Percentiles rank a stretch among this genome's conserved stretches.
Evolutionary conservation across 1,140 invertebrate genomes (phyloP).

Genomic region (Drosophila varians): DNA sequence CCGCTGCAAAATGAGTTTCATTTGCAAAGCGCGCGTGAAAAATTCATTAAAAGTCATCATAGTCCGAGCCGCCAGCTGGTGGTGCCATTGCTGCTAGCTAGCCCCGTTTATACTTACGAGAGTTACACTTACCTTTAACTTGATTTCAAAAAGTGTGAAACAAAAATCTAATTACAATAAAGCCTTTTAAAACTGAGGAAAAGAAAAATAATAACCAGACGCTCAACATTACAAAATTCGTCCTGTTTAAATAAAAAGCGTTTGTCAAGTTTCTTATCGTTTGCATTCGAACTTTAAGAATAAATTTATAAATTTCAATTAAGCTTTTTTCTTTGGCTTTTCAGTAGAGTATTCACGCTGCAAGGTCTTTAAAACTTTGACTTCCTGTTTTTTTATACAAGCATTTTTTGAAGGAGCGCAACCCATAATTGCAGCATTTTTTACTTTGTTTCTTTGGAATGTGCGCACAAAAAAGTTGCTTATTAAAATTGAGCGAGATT

Average conservation of each 20-base stretch:
- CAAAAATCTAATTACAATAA: too few relatives aligned
- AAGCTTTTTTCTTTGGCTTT: too few relatives aligned
- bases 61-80: conserved; percentile 42
- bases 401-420: conserved; percentile 21
- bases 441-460: conserved; percentile 68
- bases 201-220: too few relatives aligned
- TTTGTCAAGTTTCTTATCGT: too few relatives aligned
- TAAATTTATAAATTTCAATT: too few relatives aligned
- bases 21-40: conserved; percentile 77
- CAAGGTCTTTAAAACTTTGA: neutral
- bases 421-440: conserved; percentile 70
- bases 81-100: neutral
- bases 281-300: too few relatives aligned
- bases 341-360: neutral
- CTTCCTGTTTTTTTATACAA: conserved; percentile 33
- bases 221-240: too few relatives aligned
- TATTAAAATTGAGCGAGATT: conserved; percentile 79
- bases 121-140: conserved; percentile 10
- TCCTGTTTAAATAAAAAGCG: too few relatives aligned
- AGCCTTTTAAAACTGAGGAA: too few relatives aligned
- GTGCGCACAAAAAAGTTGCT: conserved; percentile 61
- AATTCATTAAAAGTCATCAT: conserved; percentile 74
- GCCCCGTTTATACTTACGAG: neutral
- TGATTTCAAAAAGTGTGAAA: neutral
- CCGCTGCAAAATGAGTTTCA: conserved; percentile 79